These are phyloP conservation scores for Chrysolina oricalcia DNA, from an alignment of 2,888 invertebrate species.

Conservation along the genomic window DNA sequence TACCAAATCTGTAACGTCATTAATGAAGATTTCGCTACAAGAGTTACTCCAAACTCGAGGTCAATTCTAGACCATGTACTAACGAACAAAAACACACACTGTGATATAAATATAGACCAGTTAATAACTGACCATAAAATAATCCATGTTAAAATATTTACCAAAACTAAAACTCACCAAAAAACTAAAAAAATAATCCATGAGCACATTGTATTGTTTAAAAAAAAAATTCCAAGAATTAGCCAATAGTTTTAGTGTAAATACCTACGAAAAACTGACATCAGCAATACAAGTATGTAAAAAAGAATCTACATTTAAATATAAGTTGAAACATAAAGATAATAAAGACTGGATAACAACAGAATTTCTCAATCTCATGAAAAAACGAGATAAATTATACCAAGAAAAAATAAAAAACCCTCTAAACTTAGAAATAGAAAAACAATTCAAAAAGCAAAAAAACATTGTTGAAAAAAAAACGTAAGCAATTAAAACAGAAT, in stretches of 20 bases:
- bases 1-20: conserved; percentile 22
- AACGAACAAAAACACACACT: too few species aligned
- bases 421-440: too few species aligned
- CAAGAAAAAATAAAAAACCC: too few species aligned
- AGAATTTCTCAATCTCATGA: conserved; percentile 24
- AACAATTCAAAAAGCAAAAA: conserved; percentile 15
- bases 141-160: conserved; percentile 15
- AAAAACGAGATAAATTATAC: conserved; percentile 7
- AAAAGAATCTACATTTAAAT: too few species aligned
- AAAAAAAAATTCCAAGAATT: too few species aligned
- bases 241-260: neutral
- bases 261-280: conserved; percentile 23
- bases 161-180: conserved; percentile 1
- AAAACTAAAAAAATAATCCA: conserved; percentile 13
- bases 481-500: neutral
- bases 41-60: conserved; percentile 17
- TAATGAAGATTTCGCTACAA: conserved; percentile 17
- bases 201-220: conserved; percentile 16
- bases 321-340: conserved; percentile 17
- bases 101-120: too few species aligned
- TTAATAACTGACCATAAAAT: conserved; percentile 16
- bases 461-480: neutral
- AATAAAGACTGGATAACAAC: conserved; percentile 18
- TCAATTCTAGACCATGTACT: too few species aligned
- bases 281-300: conserved; percentile 22